Percentiles rank a stretch among this genome's conserved stretches.
Conservation (phyloP, 1,140 invertebrate species). For the Bombus consobrinus region DNA sequence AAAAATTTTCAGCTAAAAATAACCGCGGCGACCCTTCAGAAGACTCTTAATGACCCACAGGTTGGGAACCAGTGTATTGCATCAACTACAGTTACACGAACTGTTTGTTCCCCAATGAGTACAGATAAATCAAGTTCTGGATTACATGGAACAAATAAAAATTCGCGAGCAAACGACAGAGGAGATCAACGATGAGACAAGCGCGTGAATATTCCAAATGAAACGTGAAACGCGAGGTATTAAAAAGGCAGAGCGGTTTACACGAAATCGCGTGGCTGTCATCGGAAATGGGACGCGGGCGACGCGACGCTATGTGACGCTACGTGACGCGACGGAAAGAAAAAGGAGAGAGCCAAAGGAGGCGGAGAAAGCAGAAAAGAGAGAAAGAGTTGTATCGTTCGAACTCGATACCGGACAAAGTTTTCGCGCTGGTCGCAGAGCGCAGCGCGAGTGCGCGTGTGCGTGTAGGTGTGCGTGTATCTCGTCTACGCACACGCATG, state of each 20-base stretch:
- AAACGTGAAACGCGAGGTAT: not conserved
- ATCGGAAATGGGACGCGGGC: slow-evolving; percentile 43
- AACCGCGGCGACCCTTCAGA: not conserved
- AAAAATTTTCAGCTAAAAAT: not conserved
- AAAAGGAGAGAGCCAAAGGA: slow-evolving; percentile 6
- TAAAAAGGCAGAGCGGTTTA: not conserved
- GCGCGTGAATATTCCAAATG: not conserved
- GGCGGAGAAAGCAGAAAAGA: slow-evolving; percentile 8
- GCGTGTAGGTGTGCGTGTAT: not conserved
- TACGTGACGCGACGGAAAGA: not conserved
- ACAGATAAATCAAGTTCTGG: not conserved
- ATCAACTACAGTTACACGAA: not conserved
- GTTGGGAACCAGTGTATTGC: not conserved
- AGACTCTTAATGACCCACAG: not conserved
- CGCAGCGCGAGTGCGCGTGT: not conserved
- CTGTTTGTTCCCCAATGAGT: not conserved
- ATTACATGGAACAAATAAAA: not conserved
- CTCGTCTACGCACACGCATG: slow-evolving; percentile 16
- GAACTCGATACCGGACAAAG: slow-evolving; percentile 50
- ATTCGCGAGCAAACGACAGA: slow-evolving; percentile 11
- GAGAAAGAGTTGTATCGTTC: slow-evolving; percentile 23
- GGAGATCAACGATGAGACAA: not conserved
- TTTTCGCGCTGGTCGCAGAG: slow-evolving; percentile 4
- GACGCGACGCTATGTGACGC: no score
- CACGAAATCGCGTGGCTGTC: slow-evolving; percentile 6